Base-by-base conservation (phyloP, 2,888 invertebrate species). In the Sclerodermus sp. region DNA sequence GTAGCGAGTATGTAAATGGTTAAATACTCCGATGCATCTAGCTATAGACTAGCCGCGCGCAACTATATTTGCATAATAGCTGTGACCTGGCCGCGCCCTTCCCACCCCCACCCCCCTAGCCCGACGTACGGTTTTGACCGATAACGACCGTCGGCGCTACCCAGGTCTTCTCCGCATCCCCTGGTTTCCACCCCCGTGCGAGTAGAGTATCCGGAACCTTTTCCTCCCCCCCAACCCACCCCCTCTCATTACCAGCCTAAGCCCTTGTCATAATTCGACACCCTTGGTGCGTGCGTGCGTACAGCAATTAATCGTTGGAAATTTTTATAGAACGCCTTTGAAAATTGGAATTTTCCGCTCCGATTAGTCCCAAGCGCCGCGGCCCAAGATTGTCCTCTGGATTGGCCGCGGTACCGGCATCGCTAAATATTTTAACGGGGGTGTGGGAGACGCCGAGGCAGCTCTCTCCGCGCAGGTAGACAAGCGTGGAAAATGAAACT, bases 91-190 rank as follows among this genome's bases (percentile, higher is more conserved):
- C 14, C 36, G 43, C 43, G 32, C 36, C 32, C 18, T 36, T 31
- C 37, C 37, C 30, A 30, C 30, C 30, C 30, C 34, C 12, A n/a
- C 34, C 38, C 4, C 18, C 30, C 41, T 43, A 38, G 18, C 31
- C 41, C 45, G 48, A 53, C 47, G 47, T 41, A 36, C 45, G 8
- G 14, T n/a, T 45, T 42, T 34, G 42, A 16, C 40, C 46, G 44
- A 32, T 5, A 42, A 47, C 38, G n/a, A 34, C 13, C 45, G 17
- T 45, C 47, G 42, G 16, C 40, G 38, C 14, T 38, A 34, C 14
- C 14, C 34, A n/a, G n/a, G n/a, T n/a, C n/a, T n/a, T n/a, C 31
- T 23, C 3, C 23, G 23, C n/a, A 23, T 23, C 23, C 23, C 23
- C 14, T 12, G 4, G n/a, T 38, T 14, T 38, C 38, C 16, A 14